Conservation (phyloP, 2,113 vertebrate genomes). For the Miniopterus natalensis region DNA sequence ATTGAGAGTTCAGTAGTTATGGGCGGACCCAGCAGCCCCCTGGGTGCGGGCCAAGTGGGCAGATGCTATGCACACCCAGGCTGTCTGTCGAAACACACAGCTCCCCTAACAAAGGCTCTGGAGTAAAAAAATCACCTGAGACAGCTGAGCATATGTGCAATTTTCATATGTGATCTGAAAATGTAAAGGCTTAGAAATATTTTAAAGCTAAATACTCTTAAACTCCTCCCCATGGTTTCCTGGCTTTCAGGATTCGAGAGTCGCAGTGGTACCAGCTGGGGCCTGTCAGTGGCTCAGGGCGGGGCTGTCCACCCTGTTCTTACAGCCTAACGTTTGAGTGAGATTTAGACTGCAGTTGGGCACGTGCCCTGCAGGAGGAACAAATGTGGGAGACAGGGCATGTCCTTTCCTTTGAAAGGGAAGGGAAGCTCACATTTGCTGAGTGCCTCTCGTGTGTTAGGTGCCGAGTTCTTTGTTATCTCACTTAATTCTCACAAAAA, state of each 20-base stretch:
- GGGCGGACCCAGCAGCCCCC: background rate
- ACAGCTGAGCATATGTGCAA: background rate
- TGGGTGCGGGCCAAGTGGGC: background rate
- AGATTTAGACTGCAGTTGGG: background rate
- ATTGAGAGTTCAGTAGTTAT: background rate
- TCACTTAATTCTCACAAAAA: background rate
- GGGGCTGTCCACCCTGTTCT: background rate
- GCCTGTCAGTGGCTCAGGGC: background rate
- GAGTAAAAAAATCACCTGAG: background rate
- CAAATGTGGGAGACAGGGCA: rapidly evolving
- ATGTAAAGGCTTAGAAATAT: background rate
- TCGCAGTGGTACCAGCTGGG: background rate
- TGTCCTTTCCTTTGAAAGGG: background rate
- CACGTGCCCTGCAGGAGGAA: background rate
- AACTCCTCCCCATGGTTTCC: background rate
- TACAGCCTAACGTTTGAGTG: background rate
- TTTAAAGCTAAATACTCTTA: background rate
- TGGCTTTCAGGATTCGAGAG: background rate
- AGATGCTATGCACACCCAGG: background rate
- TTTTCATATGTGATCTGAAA: background rate
- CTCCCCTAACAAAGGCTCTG: background rate
- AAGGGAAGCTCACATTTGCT: background rate
- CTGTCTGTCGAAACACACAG: background rate
- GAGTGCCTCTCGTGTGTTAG: background rate
- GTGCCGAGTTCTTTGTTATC: background rate